Evolutionary conservation across 2,888 invertebrate species (phyloP).

Genomic region (Scrobipalpa atriplicella): DNA sequence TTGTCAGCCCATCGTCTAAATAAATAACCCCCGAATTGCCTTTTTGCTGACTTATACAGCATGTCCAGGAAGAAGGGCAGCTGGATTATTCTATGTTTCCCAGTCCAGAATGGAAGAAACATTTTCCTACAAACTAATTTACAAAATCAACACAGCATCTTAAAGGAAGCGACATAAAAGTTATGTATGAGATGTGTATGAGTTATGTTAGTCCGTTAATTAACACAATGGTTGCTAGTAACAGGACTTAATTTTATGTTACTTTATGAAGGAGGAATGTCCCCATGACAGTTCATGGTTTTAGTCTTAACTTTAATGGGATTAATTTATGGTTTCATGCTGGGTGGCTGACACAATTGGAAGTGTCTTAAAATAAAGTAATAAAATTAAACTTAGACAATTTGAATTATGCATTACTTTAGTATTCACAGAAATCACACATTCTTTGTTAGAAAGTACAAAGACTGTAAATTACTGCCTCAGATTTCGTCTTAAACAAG

Average conservation of each 20-base stretch:
- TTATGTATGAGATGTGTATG: neutral
- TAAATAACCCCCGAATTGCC: too few relatives aligned
- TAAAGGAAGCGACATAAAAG: neutral
- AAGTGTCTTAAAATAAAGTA: conserved; percentile 47
- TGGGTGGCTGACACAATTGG: conserved; percentile 68
- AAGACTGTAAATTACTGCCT: neutral
- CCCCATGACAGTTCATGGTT: conserved; percentile 37
- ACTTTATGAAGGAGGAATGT: conserved; percentile 40
- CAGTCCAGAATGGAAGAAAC: neutral
- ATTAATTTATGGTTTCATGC: conserved; percentile 63
- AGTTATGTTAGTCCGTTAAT: conserved; percentile 30
- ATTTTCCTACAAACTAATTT: neutral
- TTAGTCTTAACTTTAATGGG: conserved; percentile 30
- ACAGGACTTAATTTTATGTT: conserved; percentile 44
- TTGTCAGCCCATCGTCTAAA: too few relatives aligned
- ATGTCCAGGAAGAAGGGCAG: too few relatives aligned
- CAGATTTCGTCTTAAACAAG: neutral
- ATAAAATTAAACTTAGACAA: neutral
- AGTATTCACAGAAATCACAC: neutral
- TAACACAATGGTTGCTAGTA: conserved; percentile 41
- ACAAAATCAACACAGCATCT: neutral
- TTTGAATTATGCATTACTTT: neutral
- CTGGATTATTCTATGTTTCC: neutral
- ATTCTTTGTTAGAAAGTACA: neutral
- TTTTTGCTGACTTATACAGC: too few relatives aligned